A percentile compares a stretch with the other conserved stretches of the same genome.
These are phyloP conservation scores for Drosophila incognita DNA, from an alignment of 2,888 invertebrate species.

Conservation along the genomic window DNA sequence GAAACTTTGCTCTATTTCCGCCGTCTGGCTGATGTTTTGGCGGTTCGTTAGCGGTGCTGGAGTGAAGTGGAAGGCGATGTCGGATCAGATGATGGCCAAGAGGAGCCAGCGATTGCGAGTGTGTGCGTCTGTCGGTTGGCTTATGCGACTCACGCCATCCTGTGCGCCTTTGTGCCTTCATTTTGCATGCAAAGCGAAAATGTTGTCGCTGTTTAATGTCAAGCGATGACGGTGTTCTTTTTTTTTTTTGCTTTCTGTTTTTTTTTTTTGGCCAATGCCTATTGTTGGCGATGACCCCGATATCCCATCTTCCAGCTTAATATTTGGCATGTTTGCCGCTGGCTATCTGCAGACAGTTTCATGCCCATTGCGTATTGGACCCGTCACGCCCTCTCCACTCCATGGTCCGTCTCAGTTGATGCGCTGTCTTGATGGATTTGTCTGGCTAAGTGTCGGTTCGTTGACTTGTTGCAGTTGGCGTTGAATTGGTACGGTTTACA, in stretches of 20 bases:
- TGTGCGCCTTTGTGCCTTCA: slow-evolving; percentile 67
- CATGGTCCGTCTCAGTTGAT: slow-evolving; percentile 29
- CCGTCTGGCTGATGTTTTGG: slow-evolving; percentile 77
- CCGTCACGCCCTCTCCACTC: slow-evolving; percentile 13
- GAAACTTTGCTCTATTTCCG: slow-evolving; percentile 80
- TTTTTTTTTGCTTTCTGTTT: slow-evolving; percentile 1
- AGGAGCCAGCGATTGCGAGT: slow-evolving; percentile 35
- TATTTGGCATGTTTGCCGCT: slow-evolving; percentile 51
- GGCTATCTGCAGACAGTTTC: slow-evolving; percentile 69
- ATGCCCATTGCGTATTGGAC: slow-evolving; percentile 59
- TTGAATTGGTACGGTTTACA: not conserved
- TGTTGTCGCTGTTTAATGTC: slow-evolving; percentile 81
- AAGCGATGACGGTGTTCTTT: slow-evolving; percentile 59
- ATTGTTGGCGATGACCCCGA: slow-evolving; percentile 47
- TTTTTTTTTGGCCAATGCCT: slow-evolving; percentile 13
- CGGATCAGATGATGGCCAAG: slow-evolving; percentile 56
- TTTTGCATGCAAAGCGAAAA: slow-evolving; percentile 77
- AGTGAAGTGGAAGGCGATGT: slow-evolving; percentile 34
- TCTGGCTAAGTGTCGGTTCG: slow-evolving; percentile 68
- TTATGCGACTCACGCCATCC: slow-evolving; percentile 70
- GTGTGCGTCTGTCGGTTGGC: slow-evolving; percentile 70
- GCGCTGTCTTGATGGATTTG: slow-evolving; percentile 76
- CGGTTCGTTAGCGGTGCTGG: slow-evolving; percentile 61
- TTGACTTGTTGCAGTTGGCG: slow-evolving; percentile 44
- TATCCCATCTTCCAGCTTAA: slow-evolving; percentile 30